Evolutionary conservation across 1,140 invertebrate genomes (phyloP).

Genomic region (Heterodera carotae): DNA sequence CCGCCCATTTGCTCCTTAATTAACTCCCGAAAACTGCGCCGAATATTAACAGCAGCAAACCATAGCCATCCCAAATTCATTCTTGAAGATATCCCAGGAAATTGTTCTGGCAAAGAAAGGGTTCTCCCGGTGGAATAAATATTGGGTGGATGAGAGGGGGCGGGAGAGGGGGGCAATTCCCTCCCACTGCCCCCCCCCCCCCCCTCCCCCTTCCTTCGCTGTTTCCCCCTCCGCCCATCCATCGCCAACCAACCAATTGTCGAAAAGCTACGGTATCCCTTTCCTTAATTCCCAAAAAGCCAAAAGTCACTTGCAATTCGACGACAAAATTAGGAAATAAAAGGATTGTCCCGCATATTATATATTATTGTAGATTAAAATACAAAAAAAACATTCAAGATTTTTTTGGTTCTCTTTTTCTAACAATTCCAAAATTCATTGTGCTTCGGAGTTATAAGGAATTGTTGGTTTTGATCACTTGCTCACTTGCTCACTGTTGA

Average conservation of each 20-base stretch:
- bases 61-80: not conserved
- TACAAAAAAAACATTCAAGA: too few relatives aligned
- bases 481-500: too few relatives aligned
- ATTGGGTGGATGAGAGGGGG: not conserved
- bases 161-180: not conserved
- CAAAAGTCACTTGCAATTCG: not conserved
- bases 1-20: conserved; percentile 17
- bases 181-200: too few relatives aligned
- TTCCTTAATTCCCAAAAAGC: not conserved
- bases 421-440: too few relatives aligned
- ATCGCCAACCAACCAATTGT: not conserved
- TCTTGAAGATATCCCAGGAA: not conserved
- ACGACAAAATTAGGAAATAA: too few relatives aligned
- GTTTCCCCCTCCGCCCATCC: not conserved
- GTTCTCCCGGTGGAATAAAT: not conserved
- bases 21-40: conserved; percentile 2
- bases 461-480: too few relatives aligned
- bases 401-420: too few relatives aligned
- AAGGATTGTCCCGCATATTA: too few relatives aligned
- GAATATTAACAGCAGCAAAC: not conserved
- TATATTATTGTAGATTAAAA: too few relatives aligned
- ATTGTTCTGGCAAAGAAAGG: not conserved
- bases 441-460: too few relatives aligned
- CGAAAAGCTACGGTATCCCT: not conserved
- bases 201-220: too few relatives aligned